phyloP scores from a whole-genome alignment of 1,140 invertebrate species.

The Pseudachorutes palmiensis region DNA sequence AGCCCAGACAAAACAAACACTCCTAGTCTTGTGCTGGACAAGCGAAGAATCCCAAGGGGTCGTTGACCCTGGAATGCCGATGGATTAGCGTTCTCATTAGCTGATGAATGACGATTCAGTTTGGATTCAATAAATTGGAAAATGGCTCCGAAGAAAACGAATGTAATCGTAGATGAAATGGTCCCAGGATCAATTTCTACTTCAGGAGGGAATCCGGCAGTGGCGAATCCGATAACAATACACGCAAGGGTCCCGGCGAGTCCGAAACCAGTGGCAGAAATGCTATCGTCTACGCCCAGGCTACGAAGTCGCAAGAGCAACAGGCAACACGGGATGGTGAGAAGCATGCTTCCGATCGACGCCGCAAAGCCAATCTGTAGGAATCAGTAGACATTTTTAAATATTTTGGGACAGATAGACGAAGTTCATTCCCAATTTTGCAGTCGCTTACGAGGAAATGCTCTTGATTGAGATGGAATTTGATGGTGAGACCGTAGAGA shows the following conservation, averaged over 20 bases:
- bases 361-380: not conserved
- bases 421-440: not conserved
- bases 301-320: not conserved
- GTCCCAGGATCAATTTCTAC: not conserved
- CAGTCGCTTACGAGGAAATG: not conserved
- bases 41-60: not conserved
- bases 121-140: constrained; percentile 5
- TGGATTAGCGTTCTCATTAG: not conserved
- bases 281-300: not conserved
- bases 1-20: too few relatives aligned
- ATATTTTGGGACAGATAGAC: not conserved
- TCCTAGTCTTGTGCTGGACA: not conserved
- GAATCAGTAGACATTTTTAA: not conserved
- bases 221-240: not conserved
- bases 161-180: not conserved
- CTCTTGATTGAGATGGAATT: not conserved
- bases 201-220: not conserved
- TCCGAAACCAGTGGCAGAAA: not conserved
- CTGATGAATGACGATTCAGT: not conserved
- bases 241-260: not conserved
- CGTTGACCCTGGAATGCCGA: not conserved
- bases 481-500: not conserved
- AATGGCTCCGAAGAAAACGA: constrained; percentile 6
- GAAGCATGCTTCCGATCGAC: not conserved
- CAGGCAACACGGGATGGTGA: not conserved